phyloP scores from a whole-genome alignment of 1,140 invertebrate genomes.

The Aphaenogaster floridana region DNA sequence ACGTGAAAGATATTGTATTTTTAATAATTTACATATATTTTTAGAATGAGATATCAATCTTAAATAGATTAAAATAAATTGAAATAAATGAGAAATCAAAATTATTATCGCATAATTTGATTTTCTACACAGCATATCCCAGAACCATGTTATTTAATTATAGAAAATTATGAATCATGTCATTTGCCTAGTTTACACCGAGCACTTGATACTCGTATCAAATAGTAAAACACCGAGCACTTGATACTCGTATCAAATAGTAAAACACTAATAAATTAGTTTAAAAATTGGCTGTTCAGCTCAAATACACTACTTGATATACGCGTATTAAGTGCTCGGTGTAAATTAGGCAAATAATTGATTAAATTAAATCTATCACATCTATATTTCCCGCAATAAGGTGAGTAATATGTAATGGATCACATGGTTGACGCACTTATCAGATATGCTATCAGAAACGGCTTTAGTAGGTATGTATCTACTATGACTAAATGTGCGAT shows the following conservation, averaged over 20 bases:
- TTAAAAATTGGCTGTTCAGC: too few relatives aligned
- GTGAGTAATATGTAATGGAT: slow-evolving; percentile 52
- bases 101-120: slow-evolving; percentile 2
- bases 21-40: slow-evolving; percentile 27
- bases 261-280: too few relatives aligned
- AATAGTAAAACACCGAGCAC: too few relatives aligned
- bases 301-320: too few relatives aligned
- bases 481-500: background rate
- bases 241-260: too few relatives aligned
- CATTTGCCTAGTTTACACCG: too few relatives aligned
- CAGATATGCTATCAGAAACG: slow-evolving; percentile 77
- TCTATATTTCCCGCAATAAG: background rate
- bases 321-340: too few relatives aligned
- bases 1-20: background rate
- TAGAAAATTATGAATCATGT: background rate
- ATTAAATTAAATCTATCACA: slow-evolving; percentile 29
- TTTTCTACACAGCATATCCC: background rate
- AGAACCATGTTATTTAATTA: background rate
- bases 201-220: too few relatives aligned
- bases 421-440: slow-evolving; percentile 67
- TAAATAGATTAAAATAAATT: slow-evolving; percentile 4
- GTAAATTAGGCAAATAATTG: background rate
- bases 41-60: background rate
- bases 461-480: slow-evolving; percentile 16
- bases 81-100: background rate